phyloP scores from a whole-genome alignment of 2,888 invertebrate genomes.

The Melieria omissa region DNA sequence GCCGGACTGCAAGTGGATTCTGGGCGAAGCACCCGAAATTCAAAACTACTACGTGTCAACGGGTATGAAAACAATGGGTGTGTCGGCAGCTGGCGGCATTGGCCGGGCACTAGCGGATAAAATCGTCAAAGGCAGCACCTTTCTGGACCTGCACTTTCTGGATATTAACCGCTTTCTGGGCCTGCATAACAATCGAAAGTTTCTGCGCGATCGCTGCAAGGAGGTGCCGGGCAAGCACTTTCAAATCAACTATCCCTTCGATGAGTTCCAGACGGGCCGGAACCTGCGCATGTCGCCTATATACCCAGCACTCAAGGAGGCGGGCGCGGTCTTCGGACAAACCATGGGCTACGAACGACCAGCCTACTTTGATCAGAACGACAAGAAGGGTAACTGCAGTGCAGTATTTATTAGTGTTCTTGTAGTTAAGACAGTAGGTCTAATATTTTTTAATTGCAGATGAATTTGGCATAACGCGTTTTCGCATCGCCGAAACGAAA shows the following conservation, averaged over 20 bases:
- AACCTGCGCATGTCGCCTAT: constrained; percentile 95
- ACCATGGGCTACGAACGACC: constrained; percentile 98
- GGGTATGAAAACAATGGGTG: constrained; percentile 97
- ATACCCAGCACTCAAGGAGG: constrained; percentile 88
- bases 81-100: constrained; percentile 95
- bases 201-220: constrained; percentile 87
- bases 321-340: constrained; percentile 95
- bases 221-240: constrained; percentile 93
- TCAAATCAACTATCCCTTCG: constrained; percentile 83
- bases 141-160: constrained; percentile 86
- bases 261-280: constrained; percentile 85
- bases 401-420: background rate
- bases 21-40: constrained; percentile 94
- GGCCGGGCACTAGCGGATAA: constrained; percentile 89
- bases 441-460: constrained; percentile 45
- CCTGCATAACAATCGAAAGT: constrained; percentile 93
- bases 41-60: constrained; percentile 91
- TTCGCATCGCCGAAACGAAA: constrained; percentile 79
- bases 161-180: constrained; percentile 92
- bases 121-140: constrained; percentile 83
- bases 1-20: constrained; percentile 95
- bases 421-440: background rate
- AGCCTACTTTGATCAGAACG: constrained; percentile 82
- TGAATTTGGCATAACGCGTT: constrained; percentile 62
- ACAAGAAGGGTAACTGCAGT: constrained; percentile 63